Conservation (phyloP, 1,140 invertebrate species). For the Eurosta solidaginis region DNA sequence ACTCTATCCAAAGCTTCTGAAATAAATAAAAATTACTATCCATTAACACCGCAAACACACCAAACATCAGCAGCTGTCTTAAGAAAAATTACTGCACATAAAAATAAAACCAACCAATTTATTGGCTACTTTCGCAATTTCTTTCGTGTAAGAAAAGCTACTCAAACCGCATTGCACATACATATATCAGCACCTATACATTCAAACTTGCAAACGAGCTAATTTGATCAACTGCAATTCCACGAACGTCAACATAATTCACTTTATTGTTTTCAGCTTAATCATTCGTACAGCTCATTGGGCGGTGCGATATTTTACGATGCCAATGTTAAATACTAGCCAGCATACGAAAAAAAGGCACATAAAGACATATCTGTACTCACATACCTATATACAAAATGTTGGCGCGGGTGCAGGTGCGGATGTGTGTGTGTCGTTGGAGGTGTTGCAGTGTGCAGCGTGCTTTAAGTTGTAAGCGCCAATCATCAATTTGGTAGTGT, state of each 20-base stretch:
- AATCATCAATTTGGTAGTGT: conserved; percentile 19
- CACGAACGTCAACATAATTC: conserved; percentile 28
- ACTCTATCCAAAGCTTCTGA: too few species aligned
- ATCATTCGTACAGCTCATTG: conserved; percentile 4
- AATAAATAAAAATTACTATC: too few species aligned
- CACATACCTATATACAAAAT: not conserved
- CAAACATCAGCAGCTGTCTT: not conserved
- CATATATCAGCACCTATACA: not conserved
- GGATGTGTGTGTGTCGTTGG: not conserved
- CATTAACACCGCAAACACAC: too few species aligned
- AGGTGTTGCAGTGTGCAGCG: not conserved
- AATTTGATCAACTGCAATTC: conserved; percentile 24
- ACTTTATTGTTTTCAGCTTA: conserved; percentile 27
- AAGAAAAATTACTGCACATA: not conserved
- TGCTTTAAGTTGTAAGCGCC: not conserved
- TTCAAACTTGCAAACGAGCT: not conserved
- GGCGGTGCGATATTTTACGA: not conserved
- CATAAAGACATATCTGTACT: not conserved
- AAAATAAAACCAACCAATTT: conserved; percentile 17
- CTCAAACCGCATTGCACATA: not conserved
- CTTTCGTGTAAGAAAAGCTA: not conserved
- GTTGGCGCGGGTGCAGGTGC: not conserved
- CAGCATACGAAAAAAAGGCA: too few species aligned
- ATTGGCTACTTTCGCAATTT: conserved; percentile 5
- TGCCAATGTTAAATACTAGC: not conserved